Conservation (phyloP, 2,797 vertebrate genomes). For the Pitangus sulphuratus region DNA sequence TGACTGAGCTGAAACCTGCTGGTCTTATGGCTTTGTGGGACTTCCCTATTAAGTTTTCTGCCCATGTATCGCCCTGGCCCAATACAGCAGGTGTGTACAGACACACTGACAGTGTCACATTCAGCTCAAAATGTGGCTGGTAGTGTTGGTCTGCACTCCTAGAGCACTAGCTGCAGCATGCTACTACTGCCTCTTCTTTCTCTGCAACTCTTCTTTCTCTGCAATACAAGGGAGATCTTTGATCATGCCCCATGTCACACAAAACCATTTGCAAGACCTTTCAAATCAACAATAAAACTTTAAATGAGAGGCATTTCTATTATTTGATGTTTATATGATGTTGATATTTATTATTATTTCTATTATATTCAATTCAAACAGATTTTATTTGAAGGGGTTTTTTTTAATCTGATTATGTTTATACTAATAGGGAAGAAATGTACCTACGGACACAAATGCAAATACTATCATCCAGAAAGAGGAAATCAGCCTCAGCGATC, state of each 20-base stretch:
- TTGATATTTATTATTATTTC: not conserved
- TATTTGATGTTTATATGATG: not conserved
- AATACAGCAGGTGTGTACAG: not conserved
- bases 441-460: slow-evolving; percentile 98
- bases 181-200: not conserved
- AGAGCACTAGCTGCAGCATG: not conserved
- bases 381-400: not conserved
- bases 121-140: not conserved
- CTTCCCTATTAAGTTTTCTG: not conserved
- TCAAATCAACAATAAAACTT: not conserved
- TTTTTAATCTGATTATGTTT: not conserved
- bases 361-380: not conserved
- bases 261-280: not conserved
- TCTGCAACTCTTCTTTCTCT: not conserved
- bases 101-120: not conserved
- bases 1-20: not conserved
- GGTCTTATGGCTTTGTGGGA: not conserved
- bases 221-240: not conserved
- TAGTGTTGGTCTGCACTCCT: not conserved
- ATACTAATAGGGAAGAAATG: slow-evolving; percentile 91
- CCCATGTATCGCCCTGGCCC: not conserved
- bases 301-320: not conserved
- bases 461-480: slow-evolving; percentile 96
- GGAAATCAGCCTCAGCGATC: slow-evolving; percentile 93
- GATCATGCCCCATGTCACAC: not conserved